Percentiles rank a stretch among this genome's conserved stretches.
phyloP scores from a whole-genome alignment of 2,888 invertebrate species.

The Pasiphila rectangulata region DNA sequence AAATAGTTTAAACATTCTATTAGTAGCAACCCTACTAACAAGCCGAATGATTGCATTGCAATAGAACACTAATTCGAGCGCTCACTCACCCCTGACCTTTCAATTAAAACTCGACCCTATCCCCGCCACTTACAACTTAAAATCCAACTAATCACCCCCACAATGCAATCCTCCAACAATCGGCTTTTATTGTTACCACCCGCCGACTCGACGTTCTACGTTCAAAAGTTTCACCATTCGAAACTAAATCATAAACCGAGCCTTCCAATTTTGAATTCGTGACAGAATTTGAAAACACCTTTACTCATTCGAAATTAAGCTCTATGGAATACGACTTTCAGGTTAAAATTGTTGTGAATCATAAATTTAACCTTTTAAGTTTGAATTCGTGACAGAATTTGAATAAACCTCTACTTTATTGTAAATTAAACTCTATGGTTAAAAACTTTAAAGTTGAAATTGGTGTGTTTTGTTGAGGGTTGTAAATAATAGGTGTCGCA shows the following conservation, averaged over 20 bases:
- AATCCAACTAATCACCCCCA: constrained; percentile 30
- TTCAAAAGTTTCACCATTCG: constrained; percentile 22
- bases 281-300: neutral
- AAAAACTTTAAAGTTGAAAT: constrained; percentile 6
- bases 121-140: constrained; percentile 38
- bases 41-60: constrained; percentile 59
- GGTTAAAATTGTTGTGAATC: constrained; percentile 31
- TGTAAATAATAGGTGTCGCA: constrained; percentile 62
- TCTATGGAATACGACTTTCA: neutral
- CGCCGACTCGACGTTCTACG: constrained; percentile 63
- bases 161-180: constrained; percentile 47
- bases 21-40: constrained; percentile 46
- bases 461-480: constrained; percentile 33
- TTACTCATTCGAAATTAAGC: constrained; percentile 27
- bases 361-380: constrained; percentile 32
- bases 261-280: constrained; percentile 36
- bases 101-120: constrained; percentile 41
- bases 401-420: neutral
- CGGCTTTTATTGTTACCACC: constrained; percentile 76
- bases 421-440: constrained; percentile 27
- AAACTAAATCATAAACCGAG: constrained; percentile 34
- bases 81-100: constrained; percentile 49
- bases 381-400: constrained; percentile 27
- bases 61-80: constrained; percentile 66
- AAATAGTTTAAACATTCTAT: too few species aligned